phyloP scores from a whole-genome alignment of 1,140 invertebrate genomes.

The Calephelis virginiensis region DNA sequence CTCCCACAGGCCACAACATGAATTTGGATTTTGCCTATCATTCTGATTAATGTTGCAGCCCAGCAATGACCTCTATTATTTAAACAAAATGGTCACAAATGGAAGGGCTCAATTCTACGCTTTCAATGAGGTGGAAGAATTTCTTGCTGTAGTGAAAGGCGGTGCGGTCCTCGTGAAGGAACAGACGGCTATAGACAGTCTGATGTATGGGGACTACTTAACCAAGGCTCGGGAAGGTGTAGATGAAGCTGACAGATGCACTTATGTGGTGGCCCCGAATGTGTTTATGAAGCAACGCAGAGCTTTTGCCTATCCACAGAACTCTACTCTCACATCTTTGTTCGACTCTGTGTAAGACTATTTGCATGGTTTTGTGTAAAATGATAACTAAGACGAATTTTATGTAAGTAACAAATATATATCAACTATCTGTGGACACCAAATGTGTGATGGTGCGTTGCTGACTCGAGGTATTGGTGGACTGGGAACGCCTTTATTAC shows the following conservation, averaged over 20 bases:
- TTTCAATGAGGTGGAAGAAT: constrained; percentile 53
- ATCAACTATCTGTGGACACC: no score
- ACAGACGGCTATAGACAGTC: constrained; percentile 80
- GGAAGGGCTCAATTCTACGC: constrained; percentile 54
- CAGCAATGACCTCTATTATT: constrained; percentile 55
- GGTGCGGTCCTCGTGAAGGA: constrained; percentile 84
- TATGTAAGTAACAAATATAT: no score
- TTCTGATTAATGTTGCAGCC: constrained; percentile 43
- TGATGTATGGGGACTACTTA: constrained; percentile 84
- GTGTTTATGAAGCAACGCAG: constrained; percentile 81
- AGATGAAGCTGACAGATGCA: constrained; percentile 82
- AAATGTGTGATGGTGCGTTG: no score
- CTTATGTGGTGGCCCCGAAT: constrained; percentile 84
- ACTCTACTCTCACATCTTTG: constrained; percentile 78
- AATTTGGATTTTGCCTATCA: background rate
- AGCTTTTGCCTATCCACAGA: constrained; percentile 84
- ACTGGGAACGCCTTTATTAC: no score
- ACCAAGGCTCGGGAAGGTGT: constrained; percentile 79
- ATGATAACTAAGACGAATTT: no score
- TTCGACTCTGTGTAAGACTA: constrained; percentile 84
- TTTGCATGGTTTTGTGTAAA: constrained; percentile 26
- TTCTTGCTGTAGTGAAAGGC: constrained; percentile 67
- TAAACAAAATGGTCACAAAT: constrained; percentile 61
- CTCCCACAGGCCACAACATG: background rate
- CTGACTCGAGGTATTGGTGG: no score